phyloP scores from a whole-genome alignment of 2,113 vertebrate genomes.

The Emydura subglobosa region DNA sequence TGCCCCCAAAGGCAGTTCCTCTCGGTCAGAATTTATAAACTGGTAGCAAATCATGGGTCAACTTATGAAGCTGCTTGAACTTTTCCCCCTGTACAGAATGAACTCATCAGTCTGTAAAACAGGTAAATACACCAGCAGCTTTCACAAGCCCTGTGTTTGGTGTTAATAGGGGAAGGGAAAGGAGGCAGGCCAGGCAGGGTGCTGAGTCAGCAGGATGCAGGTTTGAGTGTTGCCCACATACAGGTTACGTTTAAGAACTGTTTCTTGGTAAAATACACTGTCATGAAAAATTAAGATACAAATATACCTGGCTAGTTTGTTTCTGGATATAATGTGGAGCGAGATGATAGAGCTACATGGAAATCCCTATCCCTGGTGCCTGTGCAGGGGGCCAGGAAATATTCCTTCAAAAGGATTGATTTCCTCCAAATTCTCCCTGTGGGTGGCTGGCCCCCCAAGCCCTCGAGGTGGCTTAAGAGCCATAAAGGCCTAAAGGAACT shows the following conservation, averaged over 20 bases:
- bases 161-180: accelerated
- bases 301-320: not conserved
- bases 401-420: not conserved
- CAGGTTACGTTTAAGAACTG: not conserved
- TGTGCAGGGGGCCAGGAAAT: not conserved
- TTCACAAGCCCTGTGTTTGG: not conserved
- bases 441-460: not conserved
- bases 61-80: accelerated
- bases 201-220: not conserved
- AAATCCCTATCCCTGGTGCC: not conserved
- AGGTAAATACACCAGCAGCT: not conserved
- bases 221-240: not conserved
- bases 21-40: not conserved
- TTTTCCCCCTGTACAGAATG: accelerated
- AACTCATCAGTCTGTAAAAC: not conserved
- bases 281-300: not conserved
- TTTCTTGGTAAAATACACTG: not conserved
- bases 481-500: not conserved
- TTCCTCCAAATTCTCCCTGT: not conserved
- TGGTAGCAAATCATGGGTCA: not conserved
- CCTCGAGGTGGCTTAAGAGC: not conserved
- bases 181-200: accelerated
- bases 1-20: not conserved
- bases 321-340: not conserved
- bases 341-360: not conserved